Evolutionary conservation across 2,888 invertebrate genomes (phyloP), one percentile per base, ranked within the genome.

Genomic region (Euzophera pinguis): DNA sequence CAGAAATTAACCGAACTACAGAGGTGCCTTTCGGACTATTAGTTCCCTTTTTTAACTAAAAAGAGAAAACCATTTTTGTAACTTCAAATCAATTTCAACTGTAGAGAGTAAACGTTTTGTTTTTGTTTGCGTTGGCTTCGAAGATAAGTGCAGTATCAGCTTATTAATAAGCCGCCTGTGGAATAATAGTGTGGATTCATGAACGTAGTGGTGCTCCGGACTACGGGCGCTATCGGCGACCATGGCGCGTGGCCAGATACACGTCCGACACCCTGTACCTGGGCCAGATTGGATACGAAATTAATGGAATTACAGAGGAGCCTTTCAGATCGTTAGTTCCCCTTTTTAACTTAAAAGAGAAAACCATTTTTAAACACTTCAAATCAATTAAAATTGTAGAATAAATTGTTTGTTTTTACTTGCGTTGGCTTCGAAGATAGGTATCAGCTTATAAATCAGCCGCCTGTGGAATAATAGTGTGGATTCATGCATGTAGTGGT

Each of bases 161-260:
- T 52, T 29, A 52, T 38, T 22, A 45, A 52, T 29, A 38, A 49
- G 34, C 47, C 47, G 34, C 47, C 47, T 39, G 39, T 39, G 39
- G 39, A 39, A 39, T 22, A 22, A 22, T 39, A 39, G 39, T 39
- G 39, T 39, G 47, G 47, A 47, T 47, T 32, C 34, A 47, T 47
- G 34, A 34, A 47, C 16, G 47, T 47, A 47, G 34, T 34, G 47
- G n/a, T 16, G 35, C 32, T 22, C 22, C 45, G 6, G 5, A 12
- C 37, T 39, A 12, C 39, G 14, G 14, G 49, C 29, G 29, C 39
- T 49, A 49, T 29, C 39, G 47, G 39, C 38, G 27, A 17, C 39
- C 29, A 14, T 39, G 49, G 49, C 49, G 49, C 29, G 39, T n/a
- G 16, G 49, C 49, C 49, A 49, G 27, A 49, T 14, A 13, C 27